Evolutionary conservation across 2,113 vertebrate genomes (phyloP).

Genomic region (Willisornis vidua): DNA sequence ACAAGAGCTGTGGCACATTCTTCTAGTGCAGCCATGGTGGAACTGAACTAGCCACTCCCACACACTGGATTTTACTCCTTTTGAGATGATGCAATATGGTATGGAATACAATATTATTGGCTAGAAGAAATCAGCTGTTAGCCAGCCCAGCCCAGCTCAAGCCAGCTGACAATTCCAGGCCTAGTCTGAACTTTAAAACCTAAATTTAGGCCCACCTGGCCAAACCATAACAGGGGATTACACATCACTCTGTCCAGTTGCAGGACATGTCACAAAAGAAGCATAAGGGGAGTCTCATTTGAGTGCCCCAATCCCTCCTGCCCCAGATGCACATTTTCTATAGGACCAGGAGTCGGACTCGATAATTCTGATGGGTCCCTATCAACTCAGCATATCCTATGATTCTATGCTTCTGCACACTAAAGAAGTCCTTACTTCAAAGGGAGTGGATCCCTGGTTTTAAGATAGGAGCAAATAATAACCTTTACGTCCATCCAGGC

Average conservation of each 20-base stretch:
- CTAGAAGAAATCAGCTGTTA: too few relatives aligned
- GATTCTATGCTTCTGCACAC: not conserved
- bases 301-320: not conserved
- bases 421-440: not conserved
- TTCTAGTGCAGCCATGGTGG: too few relatives aligned
- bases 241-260: accelerated
- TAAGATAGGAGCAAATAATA: not conserved
- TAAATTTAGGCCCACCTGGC: too few relatives aligned
- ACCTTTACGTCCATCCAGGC: not conserved
- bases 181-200: too few relatives aligned
- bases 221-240: too few relatives aligned
- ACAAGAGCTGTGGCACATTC: too few relatives aligned
- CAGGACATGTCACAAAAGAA: not conserved
- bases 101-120: too few relatives aligned
- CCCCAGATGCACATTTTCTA: accelerated
- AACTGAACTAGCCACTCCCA: too few relatives aligned
- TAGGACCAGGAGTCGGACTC: not conserved
- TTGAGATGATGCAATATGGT: too few relatives aligned
- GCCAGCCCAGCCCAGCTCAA: too few relatives aligned
- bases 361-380: not conserved
- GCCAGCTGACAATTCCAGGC: too few relatives aligned
- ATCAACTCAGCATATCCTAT: not conserved
- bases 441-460: not conserved
- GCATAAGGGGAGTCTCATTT: not conserved
- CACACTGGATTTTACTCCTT: too few relatives aligned